These are phyloP conservation scores for Campodea augens DNA, from an alignment of 1,140 invertebrate genomes.

Conservation along the genomic window DNA sequence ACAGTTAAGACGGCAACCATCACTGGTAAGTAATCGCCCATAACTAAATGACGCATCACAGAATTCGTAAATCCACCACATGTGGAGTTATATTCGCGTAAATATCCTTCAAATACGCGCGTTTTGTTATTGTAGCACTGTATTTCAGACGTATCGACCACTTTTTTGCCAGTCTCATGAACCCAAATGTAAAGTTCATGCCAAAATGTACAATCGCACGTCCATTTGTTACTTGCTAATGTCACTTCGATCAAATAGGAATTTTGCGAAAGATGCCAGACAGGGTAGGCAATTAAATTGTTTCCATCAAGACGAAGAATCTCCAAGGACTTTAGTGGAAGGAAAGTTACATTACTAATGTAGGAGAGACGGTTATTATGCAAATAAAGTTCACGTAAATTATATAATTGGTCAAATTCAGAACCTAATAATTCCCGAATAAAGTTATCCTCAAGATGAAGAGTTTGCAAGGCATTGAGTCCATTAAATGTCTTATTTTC, in stretches of 20 bases:
- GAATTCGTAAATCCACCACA: conserved; percentile 60
- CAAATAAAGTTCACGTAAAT: conserved; percentile 25
- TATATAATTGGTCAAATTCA: conserved; percentile 25
- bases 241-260: conserved; percentile 36
- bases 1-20: conserved; percentile 51
- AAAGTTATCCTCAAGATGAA: conserved; percentile 26
- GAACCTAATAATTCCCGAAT: conserved; percentile 23
- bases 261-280: conserved; percentile 25
- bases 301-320: conserved; percentile 27
- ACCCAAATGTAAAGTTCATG: conserved; percentile 69
- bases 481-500: conserved; percentile 31
- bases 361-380: conserved; percentile 23
- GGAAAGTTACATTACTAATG: conserved; percentile 26
- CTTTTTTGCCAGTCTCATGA: conserved; percentile 55
- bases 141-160: conserved; percentile 52
- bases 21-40: conserved; percentile 59
- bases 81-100: conserved; percentile 54
- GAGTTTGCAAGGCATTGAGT: conserved; percentile 20
- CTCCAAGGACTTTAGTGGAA: conserved; percentile 21
- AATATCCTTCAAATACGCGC: conserved; percentile 42
- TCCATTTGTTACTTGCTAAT: conserved; percentile 66
- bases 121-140: conserved; percentile 60
- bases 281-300: conserved; percentile 21
- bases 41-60: conserved; percentile 59
- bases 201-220: conserved; percentile 72